Evolutionary conservation across 2,797 vertebrate genomes (phyloP), one percentile per base, ranked within the genome.

Genomic region (Siniperca obscura): DNA sequence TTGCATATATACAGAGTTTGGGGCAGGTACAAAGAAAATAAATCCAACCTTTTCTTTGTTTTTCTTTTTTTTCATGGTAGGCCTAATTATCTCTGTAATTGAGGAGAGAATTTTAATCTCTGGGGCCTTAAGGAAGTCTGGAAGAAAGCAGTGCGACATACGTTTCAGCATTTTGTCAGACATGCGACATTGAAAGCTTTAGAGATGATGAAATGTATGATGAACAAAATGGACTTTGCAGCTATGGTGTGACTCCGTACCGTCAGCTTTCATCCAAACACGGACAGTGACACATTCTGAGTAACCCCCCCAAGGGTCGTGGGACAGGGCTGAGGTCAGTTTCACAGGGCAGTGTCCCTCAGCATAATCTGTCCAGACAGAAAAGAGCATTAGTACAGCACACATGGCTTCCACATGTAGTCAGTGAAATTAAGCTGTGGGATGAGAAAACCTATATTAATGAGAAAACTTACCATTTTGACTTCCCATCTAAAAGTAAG

Each of bases 211-310:
- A 68, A 68, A 76, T 25, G 27, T 21, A 9, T 30, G n/a, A 70
- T 25, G n/a, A 46, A 0, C 10, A 67, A 46, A 42, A 60, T 67
- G 17, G 21, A n/a, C n/a, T 44, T 52, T 61, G 17, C 22, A 36
- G 13, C 21, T 27, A 2, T 19, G 44, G 1, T 56, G 52, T 11
- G 17, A 38, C 10, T 52, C 0, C 27, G 0, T 88, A 95, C 94
- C 94, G 1, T 64, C 22, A 25, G 22, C 7, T 8, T 61, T 87
- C 4, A 92, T 70, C 83, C 82, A 76, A 25, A 91, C 89, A 19
- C 0, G 48, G 60, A 91, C 27, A 7, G 46, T 72, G 68, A 94
- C 61, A 13, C 42, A 70, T 59, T 81, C 80, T 44, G 56, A 57
- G 75, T 82, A 52, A 81, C 0, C 0, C 0, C 0, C 19, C 1